Base-by-base conservation (phyloP, 92 coral and sea anemone genomes). In the Actinernus sp. region DNA sequence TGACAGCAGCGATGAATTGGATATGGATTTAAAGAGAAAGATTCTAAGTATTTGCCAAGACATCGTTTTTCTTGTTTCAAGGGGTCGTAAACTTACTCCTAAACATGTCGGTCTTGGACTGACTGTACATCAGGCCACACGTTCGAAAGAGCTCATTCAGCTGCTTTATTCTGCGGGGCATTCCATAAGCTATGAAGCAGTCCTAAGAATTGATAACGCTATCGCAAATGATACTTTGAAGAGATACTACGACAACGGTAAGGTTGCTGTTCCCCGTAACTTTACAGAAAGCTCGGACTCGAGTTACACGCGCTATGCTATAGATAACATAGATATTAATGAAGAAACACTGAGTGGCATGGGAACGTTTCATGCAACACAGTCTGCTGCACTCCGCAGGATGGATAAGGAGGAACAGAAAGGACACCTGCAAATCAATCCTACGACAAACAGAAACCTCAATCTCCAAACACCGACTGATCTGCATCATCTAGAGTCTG, bases 51-150 rank as follows among this genome's bases (percentile, higher is more conserved):
- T 85, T 21, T 74, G 87, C 54, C 87, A 79, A 64, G 91, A 71
- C 58, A 84, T 83, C n/a, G n/a, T n/a, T n/a, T n/a, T n/a, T n/a
- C n/a, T n/a, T n/a, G n/a, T n/a, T n/a, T n/a, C n/a, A n/a, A n/a
- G n/a, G n/a, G n/a, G n/a, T n/a, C n/a, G 69, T 2, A 84, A 76
- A 32, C 31, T 76, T 14, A 85, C 78, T 3, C 84, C 87, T 3
- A 80, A 79, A 55, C 84, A 79, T 44, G 16, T 85, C 73, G 87
- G 92, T 2, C 5, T 79, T 11, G 92, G 87, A 3, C 83, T 79
- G 5, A 79, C 93, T 29, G 34, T 87, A 34, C 93, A 87, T 48
- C 93, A 87, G 38, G 87, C 92, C 23, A 86, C 87, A n/a, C 31
- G 88, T 2, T 86, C 92, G 17, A 76, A 74, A 72, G 58, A 86